Base-by-base conservation (phyloP, 2,797 vertebrate species). In the Notolabrus celidotus region DNA sequence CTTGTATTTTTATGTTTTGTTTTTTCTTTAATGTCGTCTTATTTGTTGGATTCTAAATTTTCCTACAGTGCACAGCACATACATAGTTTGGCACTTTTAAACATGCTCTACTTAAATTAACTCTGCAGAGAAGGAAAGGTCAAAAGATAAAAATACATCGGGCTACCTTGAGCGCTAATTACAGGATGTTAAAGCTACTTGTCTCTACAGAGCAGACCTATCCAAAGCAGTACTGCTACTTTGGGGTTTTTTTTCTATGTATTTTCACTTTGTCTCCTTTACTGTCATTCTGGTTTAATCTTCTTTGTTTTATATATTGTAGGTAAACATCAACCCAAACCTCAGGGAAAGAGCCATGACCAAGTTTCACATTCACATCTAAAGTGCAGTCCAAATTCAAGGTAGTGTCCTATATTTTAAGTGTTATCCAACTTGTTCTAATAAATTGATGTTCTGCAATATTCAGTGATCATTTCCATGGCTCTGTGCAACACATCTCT, bases 311-410 rank as follows among this genome's bases (percentile, higher is more conserved):
- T 84, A 33, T 60, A 95, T 67, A 57, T 82, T 84, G 27, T 62
- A 95, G 94, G 89, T 76, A 93, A 93, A 91, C 87, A 93, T 86
- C 87, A 88, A 80, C 54, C 83, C 54, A 93, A 92, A 86, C 70
- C 79, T 91, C 91, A 95, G 80, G 96, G 96, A 88, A 93, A 93
- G 87, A 94, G 84, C 81, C 86, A 90, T 57, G 93, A 92, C 81
- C 92, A 92, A 62, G 87, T 84, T 88, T 92, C 93, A 80, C 89
- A 91, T 86, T 85, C 87, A 75, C 92, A 95, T 79, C 86, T 93
- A 62, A 94, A 94, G 79, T 91, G 92, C 87, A 96, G 93, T 89
- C 94, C 95, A 86, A 92, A 92, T 85, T 80, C 88, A 77, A 97
- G 97, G 97, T 99, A 95, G 84, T n/a, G 50, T 54, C 54, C 39